Evolutionary conservation across 2,113 vertebrate species (phyloP), one percentile per base, ranked within the genome.

Genomic region (Prochilodus magdalenae): DNA sequence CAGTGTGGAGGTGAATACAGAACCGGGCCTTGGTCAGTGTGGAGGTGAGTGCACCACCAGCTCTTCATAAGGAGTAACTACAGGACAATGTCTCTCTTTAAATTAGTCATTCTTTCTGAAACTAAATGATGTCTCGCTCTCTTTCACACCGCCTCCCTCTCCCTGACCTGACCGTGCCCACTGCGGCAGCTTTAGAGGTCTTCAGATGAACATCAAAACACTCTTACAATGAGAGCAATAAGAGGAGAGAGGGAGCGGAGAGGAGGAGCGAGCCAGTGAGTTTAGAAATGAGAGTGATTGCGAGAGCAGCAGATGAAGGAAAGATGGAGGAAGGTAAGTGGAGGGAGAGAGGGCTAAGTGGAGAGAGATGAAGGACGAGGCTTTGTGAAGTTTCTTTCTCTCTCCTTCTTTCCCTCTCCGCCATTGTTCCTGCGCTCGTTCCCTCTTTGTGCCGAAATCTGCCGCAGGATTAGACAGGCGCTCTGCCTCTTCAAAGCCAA

Each of bases 391-490:
- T 78, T 83, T 80, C n/a, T 69, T 40, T 79, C 83, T 65, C 33
- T 73, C 79, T 78, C 65, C 49, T 53, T 73, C 65, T 70, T 69
- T 12, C n/a, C 20, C 63, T 73, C 73, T 30, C 67, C n/a, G 16
- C 66, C 62, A 80, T 86, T 81, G 74, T 82, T 73, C 1, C 75
- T 60, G 44, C 2, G 59, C 84, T 85, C 40, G 57, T 83, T 80
- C 44, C 85, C 82, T 90, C 87, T 89, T 85, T 90, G 84, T 44
- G 62, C 71, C 73, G 86, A 90, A 92, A 92, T 92, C 89, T 91
- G 82, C 86, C 60, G 73, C 81, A 83, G 89, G 91, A 93, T 93
- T 91, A 93, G 85, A 83, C 29, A 63, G 88, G 81, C 86, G 86
- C 90, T 87, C 83, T 66, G 79, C 82, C 80, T 88, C 87, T 88